These are phyloP conservation scores for Oligia latruncula DNA, from an alignment of 2,888 invertebrate species.

Conservation along the genomic window DNA sequence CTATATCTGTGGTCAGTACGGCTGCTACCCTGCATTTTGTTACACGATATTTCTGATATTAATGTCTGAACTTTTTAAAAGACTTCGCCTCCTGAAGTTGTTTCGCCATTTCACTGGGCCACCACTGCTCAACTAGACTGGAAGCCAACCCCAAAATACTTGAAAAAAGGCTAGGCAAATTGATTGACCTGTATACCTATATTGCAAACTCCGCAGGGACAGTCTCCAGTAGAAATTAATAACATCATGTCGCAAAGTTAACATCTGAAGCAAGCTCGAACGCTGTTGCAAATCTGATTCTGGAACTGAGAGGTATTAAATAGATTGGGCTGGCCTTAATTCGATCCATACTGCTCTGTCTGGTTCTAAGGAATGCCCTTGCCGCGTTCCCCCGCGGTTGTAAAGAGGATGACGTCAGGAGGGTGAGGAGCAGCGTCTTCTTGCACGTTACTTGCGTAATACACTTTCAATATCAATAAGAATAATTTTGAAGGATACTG, in stretches of 20 bases:
- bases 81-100: no score
- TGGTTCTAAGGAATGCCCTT: neutral
- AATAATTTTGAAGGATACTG: no score
- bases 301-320: neutral
- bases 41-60: neutral
- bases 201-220: neutral
- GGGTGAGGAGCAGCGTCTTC: no score
- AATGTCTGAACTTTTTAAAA: neutral
- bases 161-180: neutral
- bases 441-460: no score
- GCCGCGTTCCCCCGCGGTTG: no score
- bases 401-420: no score
- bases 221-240: neutral
- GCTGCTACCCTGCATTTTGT: neutral
- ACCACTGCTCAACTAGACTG: no score
- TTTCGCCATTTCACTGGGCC: no score
- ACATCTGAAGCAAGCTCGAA: neutral
- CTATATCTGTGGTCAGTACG: neutral
- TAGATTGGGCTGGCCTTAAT: constrained; percentile 19
- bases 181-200: neutral
- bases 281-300: constrained; percentile 20
- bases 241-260: neutral
- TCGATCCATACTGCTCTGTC: neutral
- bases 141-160: no score
- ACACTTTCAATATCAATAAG: no score